Base-by-base conservation (phyloP, 2,797 vertebrate species). In the Macroramphosus scolopax region DNA sequence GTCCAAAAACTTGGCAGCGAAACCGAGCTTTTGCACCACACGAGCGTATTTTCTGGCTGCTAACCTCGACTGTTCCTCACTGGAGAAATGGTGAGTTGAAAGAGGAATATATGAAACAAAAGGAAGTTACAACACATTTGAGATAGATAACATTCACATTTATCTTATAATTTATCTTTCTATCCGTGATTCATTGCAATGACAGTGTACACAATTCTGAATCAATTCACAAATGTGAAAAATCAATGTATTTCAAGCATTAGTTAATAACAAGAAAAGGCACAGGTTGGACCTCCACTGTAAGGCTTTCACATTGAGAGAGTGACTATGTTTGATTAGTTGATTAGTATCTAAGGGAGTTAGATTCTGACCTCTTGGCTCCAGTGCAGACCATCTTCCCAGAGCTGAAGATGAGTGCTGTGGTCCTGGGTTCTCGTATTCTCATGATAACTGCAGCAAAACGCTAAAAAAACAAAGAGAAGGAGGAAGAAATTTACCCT, bases 401-500 rank as follows among this genome's bases (percentile, higher is more conserved):
- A 41, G 97, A 99, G 78, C 97, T 99, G 86, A 99, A 99, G 81
- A 99, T 99, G 50, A 99, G 91, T 3, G 97, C 97, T 9, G 97
- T 99, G 46, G 97, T 99, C 61, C 97, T 92, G 28, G 97, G 97
- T 63, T 99, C 97, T 90, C 97, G 91, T 92, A 99, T 99, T 88
- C 97, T 95, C 97, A 99, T 99, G 75, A 99, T 99, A 29, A 98
- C 97, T 0, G 97, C 97, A 87, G 97, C 97, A 89, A 99, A 99
- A 84, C 97, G 94, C 97, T 99, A 61, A 25, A 63, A 41, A n/a
- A 57, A n/a, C n/a, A n/a, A n/a, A n/a, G 35, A 47, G 1, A 0
- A 11, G 17, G 4, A 39, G 24, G 14, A 33, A 35, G 14, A 7
- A 17, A 16, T 33, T 15, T 6, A 14, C 11, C 17, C 6, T 14